Evolutionary conservation across 2,888 invertebrate genomes (phyloP).

Genomic region (Apocheima hispidaria): DNA sequence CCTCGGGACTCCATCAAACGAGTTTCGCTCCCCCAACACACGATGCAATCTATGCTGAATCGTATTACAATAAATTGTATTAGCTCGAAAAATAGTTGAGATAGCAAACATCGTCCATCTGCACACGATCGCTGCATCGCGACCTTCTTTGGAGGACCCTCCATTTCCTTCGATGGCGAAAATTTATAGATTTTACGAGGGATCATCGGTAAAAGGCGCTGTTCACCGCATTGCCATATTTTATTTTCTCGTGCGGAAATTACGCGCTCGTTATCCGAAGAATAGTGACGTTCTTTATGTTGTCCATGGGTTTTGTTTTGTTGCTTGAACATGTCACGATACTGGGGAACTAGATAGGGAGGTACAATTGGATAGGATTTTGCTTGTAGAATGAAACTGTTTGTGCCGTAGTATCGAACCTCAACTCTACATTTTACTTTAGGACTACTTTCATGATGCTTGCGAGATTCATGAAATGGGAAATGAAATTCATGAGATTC

Average conservation of each 20-base stretch:
- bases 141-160: slow-evolving; percentile 64
- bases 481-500: too few species aligned
- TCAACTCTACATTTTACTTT: slow-evolving; percentile 9
- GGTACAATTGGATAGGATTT: slow-evolving; percentile 31
- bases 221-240: slow-evolving; percentile 80
- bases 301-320: slow-evolving; percentile 34
- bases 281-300: slow-evolving; percentile 47
- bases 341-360: slow-evolving; percentile 32
- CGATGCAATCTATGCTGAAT: slow-evolving; percentile 86
- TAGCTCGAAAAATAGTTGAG: slow-evolving; percentile 85
- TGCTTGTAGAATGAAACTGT: slow-evolving; percentile 19
- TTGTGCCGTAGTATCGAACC: slow-evolving; percentile 8
- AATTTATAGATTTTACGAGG: slow-evolving; percentile 84
- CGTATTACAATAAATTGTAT: slow-evolving; percentile 87
- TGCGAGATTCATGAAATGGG: too few species aligned
- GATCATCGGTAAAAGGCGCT: slow-evolving; percentile 77
- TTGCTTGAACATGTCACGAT: slow-evolving; percentile 29
- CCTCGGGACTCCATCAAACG: slow-evolving; percentile 84
- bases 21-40: slow-evolving; percentile 81
- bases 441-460: neutral
- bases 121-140: slow-evolving; percentile 77
- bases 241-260: slow-evolving; percentile 79
- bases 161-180: slow-evolving; percentile 73
- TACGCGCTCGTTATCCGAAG: slow-evolving; percentile 68
- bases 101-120: slow-evolving; percentile 86